Evolutionary conservation across 2,113 vertebrate genomes (phyloP).

Genomic region (Myiozetetes cayanensis): DNA sequence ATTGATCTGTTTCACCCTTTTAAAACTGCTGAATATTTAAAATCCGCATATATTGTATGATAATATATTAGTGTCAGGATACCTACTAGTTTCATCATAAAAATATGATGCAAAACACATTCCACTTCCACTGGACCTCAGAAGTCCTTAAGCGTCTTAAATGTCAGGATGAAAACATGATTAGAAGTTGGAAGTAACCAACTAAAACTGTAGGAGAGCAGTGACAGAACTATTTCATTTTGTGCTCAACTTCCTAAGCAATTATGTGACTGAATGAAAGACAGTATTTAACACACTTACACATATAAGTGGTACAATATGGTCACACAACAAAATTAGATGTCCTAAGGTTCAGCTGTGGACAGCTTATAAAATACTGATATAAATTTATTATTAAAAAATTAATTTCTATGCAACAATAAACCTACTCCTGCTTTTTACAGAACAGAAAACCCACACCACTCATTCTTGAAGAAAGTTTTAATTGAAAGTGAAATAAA

Average conservation of each 20-base stretch:
- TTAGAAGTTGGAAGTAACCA: neutral
- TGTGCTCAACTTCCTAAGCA: neutral
- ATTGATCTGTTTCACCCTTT: neutral
- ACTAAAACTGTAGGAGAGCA: neutral
- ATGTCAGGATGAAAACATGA: neutral
- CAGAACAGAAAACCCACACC: neutral
- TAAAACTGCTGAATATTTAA: neutral
- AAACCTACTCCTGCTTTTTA: neutral
- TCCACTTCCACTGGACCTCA: neutral
- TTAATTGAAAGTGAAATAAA: neutral
- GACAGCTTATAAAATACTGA: neutral
- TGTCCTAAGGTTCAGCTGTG: neutral
- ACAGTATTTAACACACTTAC: neutral
- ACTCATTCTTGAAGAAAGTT: neutral
- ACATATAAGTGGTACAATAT: neutral
- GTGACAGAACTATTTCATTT: neutral
- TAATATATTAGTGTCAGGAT: neutral
- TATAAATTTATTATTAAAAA: neutral
- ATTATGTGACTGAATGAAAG: neutral
- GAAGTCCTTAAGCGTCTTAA: neutral
- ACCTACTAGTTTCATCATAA: neutral
- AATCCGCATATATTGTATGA: neutral
- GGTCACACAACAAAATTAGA: neutral
- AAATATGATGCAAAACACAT: neutral
- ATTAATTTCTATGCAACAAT: neutral